Conservation (phyloP, 2,113 vertebrate genomes). For the Syrmaticus mikado region DNA sequence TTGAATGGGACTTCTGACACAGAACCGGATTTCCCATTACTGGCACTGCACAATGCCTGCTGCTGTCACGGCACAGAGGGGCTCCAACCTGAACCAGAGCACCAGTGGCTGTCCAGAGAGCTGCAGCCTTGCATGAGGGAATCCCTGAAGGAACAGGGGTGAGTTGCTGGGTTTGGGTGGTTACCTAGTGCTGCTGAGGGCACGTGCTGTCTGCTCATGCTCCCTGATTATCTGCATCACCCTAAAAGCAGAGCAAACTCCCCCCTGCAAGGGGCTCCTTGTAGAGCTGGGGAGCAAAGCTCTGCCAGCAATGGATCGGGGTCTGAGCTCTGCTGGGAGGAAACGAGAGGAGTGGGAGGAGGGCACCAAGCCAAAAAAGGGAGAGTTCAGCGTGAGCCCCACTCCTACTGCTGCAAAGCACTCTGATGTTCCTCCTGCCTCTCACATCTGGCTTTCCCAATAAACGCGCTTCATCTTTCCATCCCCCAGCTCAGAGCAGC, state of each 20-base stretch:
- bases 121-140: neutral
- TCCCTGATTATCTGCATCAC: neutral
- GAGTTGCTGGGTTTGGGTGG: fast-evolving
- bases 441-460: neutral
- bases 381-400: neutral
- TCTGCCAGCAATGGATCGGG: neutral
- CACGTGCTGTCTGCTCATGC: neutral
- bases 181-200: neutral
- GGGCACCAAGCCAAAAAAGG: neutral
- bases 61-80: neutral
- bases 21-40: neutral
- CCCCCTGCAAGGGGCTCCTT: constrained; percentile 31
- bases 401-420: neutral
- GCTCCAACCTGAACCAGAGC: neutral
- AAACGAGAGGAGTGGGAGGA: neutral
- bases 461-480: neutral
- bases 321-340: neutral
- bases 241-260: constrained; percentile 9
- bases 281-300: neutral
- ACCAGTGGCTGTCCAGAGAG: neutral
- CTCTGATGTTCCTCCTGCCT: neutral
- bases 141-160: neutral
- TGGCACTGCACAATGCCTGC: neutral
- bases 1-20: neutral
- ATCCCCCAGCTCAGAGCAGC: neutral